A percentile compares a stretch with the other conserved stretches of the same genome.
These are phyloP conservation scores for Acropternis orthonyx DNA, from an alignment of 2,797 vertebrate species.

Conservation along the genomic window DNA sequence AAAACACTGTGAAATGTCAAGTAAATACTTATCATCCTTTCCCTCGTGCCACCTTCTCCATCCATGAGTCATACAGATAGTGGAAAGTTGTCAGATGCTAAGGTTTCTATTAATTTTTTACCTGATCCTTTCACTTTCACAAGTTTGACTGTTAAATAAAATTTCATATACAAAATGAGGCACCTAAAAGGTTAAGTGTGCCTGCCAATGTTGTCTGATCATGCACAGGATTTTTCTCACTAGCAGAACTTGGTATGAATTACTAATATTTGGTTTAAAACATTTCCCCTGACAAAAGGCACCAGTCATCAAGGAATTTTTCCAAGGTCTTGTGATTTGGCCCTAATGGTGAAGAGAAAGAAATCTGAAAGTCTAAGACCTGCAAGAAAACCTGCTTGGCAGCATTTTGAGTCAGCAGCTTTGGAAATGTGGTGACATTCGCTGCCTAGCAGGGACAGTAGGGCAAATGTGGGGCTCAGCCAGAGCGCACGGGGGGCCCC, in stretches of 20 bases:
- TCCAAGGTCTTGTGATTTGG: neutral
- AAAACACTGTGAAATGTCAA: neutral
- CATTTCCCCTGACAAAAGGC: neutral
- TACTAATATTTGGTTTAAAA: neutral
- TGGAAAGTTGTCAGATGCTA: neutral
- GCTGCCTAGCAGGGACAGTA: neutral
- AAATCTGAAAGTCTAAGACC: neutral
- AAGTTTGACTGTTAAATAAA: neutral
- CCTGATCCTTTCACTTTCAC: neutral
- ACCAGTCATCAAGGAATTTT: neutral
- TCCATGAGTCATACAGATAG: neutral
- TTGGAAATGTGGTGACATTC: neutral
- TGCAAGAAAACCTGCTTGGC: neutral
- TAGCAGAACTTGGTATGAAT: neutral
- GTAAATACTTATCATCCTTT: neutral
- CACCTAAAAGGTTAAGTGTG: neutral
- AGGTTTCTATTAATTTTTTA: neutral
- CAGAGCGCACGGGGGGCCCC: neutral
- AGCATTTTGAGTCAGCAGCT: neutral
- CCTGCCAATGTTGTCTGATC: neutral
- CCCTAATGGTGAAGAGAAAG: neutral
- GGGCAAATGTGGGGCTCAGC: neutral
- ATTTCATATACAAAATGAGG: neutral
- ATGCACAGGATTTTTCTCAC: neutral
- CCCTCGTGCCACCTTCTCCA: neutral